Base-by-base conservation (phyloP, 2,113 vertebrate species). In the Pontoporia blainvillei region DNA sequence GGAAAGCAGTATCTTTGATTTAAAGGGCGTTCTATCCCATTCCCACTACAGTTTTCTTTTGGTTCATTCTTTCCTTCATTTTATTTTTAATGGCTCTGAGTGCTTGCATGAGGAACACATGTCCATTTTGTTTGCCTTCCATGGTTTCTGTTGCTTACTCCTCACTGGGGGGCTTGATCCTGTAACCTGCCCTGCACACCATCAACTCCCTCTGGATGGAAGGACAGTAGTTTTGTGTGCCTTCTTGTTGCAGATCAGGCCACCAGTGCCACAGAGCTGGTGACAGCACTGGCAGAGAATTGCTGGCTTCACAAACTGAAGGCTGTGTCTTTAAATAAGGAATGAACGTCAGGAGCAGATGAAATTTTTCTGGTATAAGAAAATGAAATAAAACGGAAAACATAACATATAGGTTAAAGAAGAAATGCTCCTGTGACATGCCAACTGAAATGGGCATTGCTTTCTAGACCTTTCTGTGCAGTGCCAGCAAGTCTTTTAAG, bases 381-480 rank as follows among this genome's bases (percentile, higher is more conserved):
- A 96, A 94, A 83, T 10, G 95, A 94, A 92, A 93, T 86, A 75
- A 97, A 96, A 84, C 6, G 52, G 86, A 94, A 95, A 85, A 85
- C 29, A 25, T 79, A 57, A 44, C 61, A 44, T 39, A 36, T 1
- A 94, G 25, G 72, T 61, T 85, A 66, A 86, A 92, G 83, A 84
- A 78, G 61, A 79, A 67, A 54, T 90, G 57, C 62, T 95, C n/a
- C 41, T 84, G 39, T 73, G 57, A 79, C 36, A 41, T 78, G 62
- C 25, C 61, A 52, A 81, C 87, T 61, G 46, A 94, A 93, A 86
- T 85, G 88, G 71, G 69, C 69, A 67, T 95, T 92, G 54, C 71
- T 75, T 94, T 90, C 84, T 95, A 86, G 87, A 94, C 52, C 46
- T 86, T 84, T 87, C 75, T 31, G 34, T 57, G 41, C 94, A 59